Conservation (phyloP, 2,113 vertebrate genomes). For the Falco punctatus region DNA sequence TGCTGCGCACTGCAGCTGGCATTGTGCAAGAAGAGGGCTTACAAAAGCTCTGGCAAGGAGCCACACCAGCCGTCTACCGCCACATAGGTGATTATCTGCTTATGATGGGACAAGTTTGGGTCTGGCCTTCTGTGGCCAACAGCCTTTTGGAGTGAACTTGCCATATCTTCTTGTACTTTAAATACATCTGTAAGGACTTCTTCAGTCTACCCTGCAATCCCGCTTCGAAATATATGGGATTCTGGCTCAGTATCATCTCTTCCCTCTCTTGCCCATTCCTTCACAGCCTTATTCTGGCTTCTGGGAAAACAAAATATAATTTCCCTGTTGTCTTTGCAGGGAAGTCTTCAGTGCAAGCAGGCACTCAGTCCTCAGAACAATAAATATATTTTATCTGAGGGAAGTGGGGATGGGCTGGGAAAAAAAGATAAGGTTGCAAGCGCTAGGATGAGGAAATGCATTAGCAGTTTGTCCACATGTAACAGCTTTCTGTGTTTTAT, state of each 20-base stretch:
- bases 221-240: background rate
- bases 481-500: background rate
- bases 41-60: constrained; percentile 85
- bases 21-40: constrained; percentile 83
- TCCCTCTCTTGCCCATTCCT: background rate
- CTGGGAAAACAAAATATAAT: background rate
- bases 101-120: background rate
- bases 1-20: constrained; percentile 79
- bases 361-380: background rate
- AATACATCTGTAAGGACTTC: background rate
- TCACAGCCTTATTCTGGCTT: background rate
- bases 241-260: background rate
- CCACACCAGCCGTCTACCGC: constrained; percentile 84
- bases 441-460: background rate
- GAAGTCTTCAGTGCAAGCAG: background rate
- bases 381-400: background rate
- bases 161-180: background rate
- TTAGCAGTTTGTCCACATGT: background rate
- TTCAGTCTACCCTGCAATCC: background rate
- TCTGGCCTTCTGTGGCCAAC: background rate
- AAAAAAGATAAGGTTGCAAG: background rate
- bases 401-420: background rate
- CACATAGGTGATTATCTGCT: constrained; percentile 82
- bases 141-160: background rate
- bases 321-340: background rate